A percentile compares a stretch with the other conserved stretches of the same genome.
Conservation (phyloP, 2,888 invertebrate genomes). For the Papilio demoleus region DNA sequence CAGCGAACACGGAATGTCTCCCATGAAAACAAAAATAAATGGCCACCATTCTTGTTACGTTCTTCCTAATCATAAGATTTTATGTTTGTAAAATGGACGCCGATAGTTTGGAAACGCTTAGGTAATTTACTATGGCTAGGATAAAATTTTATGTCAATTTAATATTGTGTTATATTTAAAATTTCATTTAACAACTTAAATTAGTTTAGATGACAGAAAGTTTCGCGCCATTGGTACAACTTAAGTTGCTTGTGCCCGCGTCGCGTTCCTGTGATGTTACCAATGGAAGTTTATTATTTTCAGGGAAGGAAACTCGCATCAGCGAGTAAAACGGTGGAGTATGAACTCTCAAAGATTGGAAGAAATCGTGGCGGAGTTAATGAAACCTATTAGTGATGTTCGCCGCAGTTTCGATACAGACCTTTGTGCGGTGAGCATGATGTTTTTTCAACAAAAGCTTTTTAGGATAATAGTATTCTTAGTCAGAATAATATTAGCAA, state of each 20-base stretch:
- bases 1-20: constrained; percentile 71
- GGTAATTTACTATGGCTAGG: constrained; percentile 55
- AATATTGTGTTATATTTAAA: constrained; percentile 45
- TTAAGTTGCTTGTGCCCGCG: constrained; percentile 56
- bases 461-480: not conserved
- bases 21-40: constrained; percentile 79
- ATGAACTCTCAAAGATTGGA: constrained; percentile 76
- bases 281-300: constrained; percentile 65
- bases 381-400: constrained; percentile 72
- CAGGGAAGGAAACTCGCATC: constrained; percentile 66
- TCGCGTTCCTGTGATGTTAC: constrained; percentile 69
- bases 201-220: constrained; percentile 65
- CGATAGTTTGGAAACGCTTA: constrained; percentile 61
- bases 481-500: not conserved
- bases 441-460: constrained; percentile 3
- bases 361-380: constrained; percentile 75
- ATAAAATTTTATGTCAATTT: constrained; percentile 23
- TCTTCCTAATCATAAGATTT: constrained; percentile 70
- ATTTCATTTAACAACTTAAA: constrained; percentile 58
- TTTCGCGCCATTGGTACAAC: constrained; percentile 73
- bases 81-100: constrained; percentile 80
- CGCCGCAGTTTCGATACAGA: constrained; percentile 76
- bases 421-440: constrained; percentile 69
- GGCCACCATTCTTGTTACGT: constrained; percentile 81
- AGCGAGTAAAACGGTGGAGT: constrained; percentile 72